A percentile compares a stretch with the other conserved stretches of the same genome.
phyloP scores from a whole-genome alignment of 2,888 invertebrate genomes.

The Eilema caniola region DNA sequence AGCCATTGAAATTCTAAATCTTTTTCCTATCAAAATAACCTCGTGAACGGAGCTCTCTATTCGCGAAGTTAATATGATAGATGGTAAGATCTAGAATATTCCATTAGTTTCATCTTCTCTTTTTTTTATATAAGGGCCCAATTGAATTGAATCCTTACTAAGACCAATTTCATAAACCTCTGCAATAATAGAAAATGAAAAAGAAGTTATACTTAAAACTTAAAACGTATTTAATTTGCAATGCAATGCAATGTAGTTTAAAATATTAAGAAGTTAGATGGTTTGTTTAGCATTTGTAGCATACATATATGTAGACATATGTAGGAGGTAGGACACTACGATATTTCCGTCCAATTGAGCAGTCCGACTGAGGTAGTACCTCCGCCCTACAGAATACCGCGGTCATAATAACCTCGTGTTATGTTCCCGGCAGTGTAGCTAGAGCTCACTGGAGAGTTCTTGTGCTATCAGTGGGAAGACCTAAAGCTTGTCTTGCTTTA shows the following conservation, averaged over 20 bases:
- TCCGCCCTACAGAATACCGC: too few species aligned
- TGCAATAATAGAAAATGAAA: neutral
- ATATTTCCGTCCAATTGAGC: too few species aligned
- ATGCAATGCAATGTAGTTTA: neutral
- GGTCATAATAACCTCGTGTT: too few species aligned
- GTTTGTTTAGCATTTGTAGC: too few species aligned
- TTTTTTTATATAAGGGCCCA: neutral
- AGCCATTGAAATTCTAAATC: slow-evolving; percentile 8
- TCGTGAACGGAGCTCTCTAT: slow-evolving; percentile 80
- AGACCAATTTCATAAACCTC: neutral
- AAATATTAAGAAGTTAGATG: neutral
- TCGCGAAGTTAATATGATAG: slow-evolving; percentile 64
- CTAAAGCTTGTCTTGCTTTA: too few species aligned
- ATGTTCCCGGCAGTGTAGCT: too few species aligned
- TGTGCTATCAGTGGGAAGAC: too few species aligned
- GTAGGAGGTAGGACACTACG: too few species aligned
- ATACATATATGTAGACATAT: too few species aligned
- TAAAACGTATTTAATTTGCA: neutral
- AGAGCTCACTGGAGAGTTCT: too few species aligned
- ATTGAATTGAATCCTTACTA: neutral
- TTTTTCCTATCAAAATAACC: slow-evolving; percentile 44
- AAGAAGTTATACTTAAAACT: neutral
- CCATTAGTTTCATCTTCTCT: neutral
- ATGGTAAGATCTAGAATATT: slow-evolving; percentile 10
- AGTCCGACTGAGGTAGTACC: too few species aligned